Base-by-base conservation (phyloP, 2,888 invertebrate genomes). In the Rhingia campestris region DNA sequence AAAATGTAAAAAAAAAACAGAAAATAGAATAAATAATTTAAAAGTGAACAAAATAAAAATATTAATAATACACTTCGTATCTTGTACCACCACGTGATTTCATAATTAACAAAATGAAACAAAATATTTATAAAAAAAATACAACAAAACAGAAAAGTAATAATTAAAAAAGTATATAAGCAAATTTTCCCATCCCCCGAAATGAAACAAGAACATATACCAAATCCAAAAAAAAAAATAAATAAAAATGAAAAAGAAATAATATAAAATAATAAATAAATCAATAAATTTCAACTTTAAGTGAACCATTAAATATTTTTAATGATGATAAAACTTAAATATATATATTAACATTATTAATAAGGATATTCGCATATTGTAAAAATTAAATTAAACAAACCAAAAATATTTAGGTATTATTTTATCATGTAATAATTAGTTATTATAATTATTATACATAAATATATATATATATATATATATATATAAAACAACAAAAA, bases 51-150 rank as follows among this genome's bases (percentile, higher is more conserved):
- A 37, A 43, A 64, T 32, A 70, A 84, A 61, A 85, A 69, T 59
- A 75, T 80, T 66, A 64, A 73, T 66, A 86, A 86, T 86, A 84
- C 86, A 80, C 86, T 86, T 87, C 86, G 87, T 87, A 86, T 87
- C 86, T 87, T 85, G 86, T 87, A 87, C 87, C 87, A 87, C 86
- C 87, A 87, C 84, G 87, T 87, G 87, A 87, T 87, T 87, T 87
- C 87, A 87, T 87, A 87, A 86, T 72, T 76, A 84, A 84, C 58
- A 79, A 79, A 61, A 70, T 84, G 81, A 86, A 76, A 54, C 45
- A 69, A 72, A 54, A 77, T 43, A 75, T 75, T 72, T 67, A 49
- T 39, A 61, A 56, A 22, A n/a, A 22, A 22, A 49, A 63, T 35
- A 77, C 32, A 70, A 66, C 30, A 70, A 66, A 73, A 84, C 63